These are phyloP conservation scores for Drosophila fuyamai DNA, from an alignment of 1,140 invertebrate genomes.

Conservation along the genomic window DNA sequence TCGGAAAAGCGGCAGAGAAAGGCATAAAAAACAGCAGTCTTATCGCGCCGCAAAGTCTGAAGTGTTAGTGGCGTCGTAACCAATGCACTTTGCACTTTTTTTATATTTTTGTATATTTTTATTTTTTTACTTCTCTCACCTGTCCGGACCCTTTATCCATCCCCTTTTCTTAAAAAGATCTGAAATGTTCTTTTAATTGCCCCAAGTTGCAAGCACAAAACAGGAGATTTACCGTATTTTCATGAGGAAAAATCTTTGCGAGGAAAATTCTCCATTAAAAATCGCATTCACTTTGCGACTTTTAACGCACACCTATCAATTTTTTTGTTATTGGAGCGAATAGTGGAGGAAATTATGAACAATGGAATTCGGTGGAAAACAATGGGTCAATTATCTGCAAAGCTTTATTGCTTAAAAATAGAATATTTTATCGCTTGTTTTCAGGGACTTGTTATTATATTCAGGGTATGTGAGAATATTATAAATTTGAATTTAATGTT, in stretches of 20 bases:
- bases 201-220: constrained; percentile 8
- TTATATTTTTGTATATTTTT: neutral
- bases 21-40: constrained; percentile 58
- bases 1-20: neutral
- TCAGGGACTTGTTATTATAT: too few relatives aligned
- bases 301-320: too few relatives aligned
- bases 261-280: neutral
- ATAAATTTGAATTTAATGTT: too few relatives aligned
- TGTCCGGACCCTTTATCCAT: constrained; percentile 1
- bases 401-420: too few relatives aligned
- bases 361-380: neutral
- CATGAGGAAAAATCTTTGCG: neutral
- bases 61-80: constrained; percentile 63
- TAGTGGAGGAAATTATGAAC: neutral
- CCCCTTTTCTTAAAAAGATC: neutral
- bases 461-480: too few relatives aligned
- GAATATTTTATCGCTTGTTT: too few relatives aligned
- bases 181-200: constrained; percentile 7
- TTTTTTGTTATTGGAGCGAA: too few relatives aligned
- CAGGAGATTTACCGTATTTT: neutral
- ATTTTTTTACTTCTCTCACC: neutral
- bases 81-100: constrained; percentile 63
- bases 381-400: too few relatives aligned
- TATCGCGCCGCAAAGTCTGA: constrained; percentile 65
- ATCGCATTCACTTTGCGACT: neutral